A percentile compares a stretch with the other conserved stretches of the same genome.
Conservation (phyloP, 2,113 vertebrate genomes). For the Protobothrops mucrosquamatus region DNA sequence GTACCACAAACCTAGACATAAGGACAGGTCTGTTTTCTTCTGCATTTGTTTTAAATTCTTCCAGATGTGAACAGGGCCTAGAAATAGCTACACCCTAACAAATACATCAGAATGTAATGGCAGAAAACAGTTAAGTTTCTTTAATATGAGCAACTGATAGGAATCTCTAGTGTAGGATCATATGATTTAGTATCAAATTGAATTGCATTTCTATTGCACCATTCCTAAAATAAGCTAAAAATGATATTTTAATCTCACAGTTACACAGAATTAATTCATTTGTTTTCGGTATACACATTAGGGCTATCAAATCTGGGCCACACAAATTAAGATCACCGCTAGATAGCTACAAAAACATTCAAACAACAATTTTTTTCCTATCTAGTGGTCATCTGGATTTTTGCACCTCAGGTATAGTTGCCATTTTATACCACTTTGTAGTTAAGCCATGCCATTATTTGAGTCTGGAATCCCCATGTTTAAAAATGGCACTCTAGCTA, state of each 20-base stretch:
- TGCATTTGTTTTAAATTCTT: conserved; percentile 52
- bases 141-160: not conserved
- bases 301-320: not conserved
- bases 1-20: conserved; percentile 58
- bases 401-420: not conserved
- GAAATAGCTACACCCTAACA: conserved; percentile 41
- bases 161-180: not conserved
- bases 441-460: too few species aligned
- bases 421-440: not conserved
- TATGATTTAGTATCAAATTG: not conserved
- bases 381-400: not conserved
- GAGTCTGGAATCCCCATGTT: not conserved
- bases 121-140: not conserved
- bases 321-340: not conserved
- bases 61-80: conserved; percentile 46
- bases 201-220: not conserved
- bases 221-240: not conserved
- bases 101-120: conserved; percentile 19
- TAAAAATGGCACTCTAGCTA: not conserved
- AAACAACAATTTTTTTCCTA: not conserved
- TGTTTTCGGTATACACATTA: not conserved
- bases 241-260: not conserved
- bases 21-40: conserved; percentile 33
- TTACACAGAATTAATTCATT: not conserved
- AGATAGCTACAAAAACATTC: not conserved